These are phyloP conservation scores for Amblyjoppa proteus DNA, from an alignment of 2,888 invertebrate species.

Conservation along the genomic window DNA sequence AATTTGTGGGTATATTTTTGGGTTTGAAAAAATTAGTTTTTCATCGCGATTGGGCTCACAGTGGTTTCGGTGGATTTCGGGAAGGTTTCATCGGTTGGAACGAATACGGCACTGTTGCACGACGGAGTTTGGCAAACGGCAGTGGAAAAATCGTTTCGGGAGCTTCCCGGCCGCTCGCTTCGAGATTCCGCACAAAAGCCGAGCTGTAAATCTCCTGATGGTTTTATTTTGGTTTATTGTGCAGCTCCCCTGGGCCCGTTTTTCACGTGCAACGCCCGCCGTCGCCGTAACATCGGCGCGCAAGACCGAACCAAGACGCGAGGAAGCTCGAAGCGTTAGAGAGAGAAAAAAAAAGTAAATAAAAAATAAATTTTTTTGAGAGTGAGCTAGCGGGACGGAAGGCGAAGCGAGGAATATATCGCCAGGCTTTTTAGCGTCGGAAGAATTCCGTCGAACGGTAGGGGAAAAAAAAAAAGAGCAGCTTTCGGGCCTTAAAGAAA, in stretches of 20 bases:
- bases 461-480: not conserved
- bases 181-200: slow-evolving; percentile 28
- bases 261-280: slow-evolving; percentile 22
- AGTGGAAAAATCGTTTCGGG: slow-evolving; percentile 33
- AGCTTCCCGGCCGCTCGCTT: slow-evolving; percentile 22
- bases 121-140: slow-evolving; percentile 24
- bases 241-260: not conserved
- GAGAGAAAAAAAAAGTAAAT: not conserved
- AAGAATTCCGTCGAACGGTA: slow-evolving; percentile 1
- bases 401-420: slow-evolving; percentile 5
- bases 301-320: slow-evolving; percentile 17
- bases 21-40: too few relatives aligned
- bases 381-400: not conserved
- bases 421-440: not conserved
- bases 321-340: slow-evolving; percentile 10
- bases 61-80: not conserved
- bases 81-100: not conserved
- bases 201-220: slow-evolving; percentile 77
- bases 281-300: slow-evolving; percentile 31
- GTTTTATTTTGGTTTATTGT: slow-evolving; percentile 80
- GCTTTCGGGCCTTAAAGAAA: not conserved
- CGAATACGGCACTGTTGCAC: slow-evolving; percentile 38
- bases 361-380: not conserved
- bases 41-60: too few relatives aligned
- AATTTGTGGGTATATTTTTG: not conserved